Evolutionary conservation across 2,888 invertebrate species (phyloP).

Genomic region (Axea sp.): DNA sequence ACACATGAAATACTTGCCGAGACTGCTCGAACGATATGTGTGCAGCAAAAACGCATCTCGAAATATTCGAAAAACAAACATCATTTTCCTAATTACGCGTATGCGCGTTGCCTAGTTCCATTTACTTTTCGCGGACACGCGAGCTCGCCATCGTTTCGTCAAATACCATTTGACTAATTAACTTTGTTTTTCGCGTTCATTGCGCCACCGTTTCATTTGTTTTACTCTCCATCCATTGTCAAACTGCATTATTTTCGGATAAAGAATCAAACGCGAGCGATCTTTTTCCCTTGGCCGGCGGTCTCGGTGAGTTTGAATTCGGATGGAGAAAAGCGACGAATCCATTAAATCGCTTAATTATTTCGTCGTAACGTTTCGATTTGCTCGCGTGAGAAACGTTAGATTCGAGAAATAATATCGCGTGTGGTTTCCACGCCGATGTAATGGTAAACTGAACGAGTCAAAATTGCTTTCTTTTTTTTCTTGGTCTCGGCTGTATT

Average conservation of each 20-base stretch:
- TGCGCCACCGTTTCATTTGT: slow-evolving; percentile 17
- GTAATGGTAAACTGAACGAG: slow-evolving; percentile 28
- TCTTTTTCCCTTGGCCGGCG: neutral
- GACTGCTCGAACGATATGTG: neutral
- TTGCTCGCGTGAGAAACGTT: slow-evolving; percentile 19
- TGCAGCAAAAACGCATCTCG: slow-evolving; percentile 15
- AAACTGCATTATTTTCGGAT: slow-evolving; percentile 34
- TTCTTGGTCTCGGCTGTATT: too few species aligned
- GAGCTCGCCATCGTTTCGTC: slow-evolving; percentile 63
- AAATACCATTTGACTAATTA: slow-evolving; percentile 71
- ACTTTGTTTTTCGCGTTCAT: slow-evolving; percentile 19
- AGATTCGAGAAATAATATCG: slow-evolving; percentile 47
- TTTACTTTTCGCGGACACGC: slow-evolving; percentile 50
- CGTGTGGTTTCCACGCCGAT: slow-evolving; percentile 26
- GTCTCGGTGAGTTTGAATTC: slow-evolving; percentile 12
- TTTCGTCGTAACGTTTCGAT: slow-evolving; percentile 35
- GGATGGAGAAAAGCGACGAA: neutral
- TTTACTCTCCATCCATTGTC: slow-evolving; percentile 15
- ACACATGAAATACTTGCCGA: slow-evolving; percentile 33
- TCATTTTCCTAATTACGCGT: slow-evolving; percentile 71
- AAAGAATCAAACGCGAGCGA: neutral
- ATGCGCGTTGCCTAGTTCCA: slow-evolving; percentile 8
- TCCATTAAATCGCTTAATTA: slow-evolving; percentile 30
- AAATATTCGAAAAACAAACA: slow-evolving; percentile 65
- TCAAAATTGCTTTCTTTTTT: slow-evolving; percentile 39